These are phyloP conservation scores for Subanguina moxae DNA, from an alignment of 1,140 invertebrate species.

Conservation along the genomic window DNA sequence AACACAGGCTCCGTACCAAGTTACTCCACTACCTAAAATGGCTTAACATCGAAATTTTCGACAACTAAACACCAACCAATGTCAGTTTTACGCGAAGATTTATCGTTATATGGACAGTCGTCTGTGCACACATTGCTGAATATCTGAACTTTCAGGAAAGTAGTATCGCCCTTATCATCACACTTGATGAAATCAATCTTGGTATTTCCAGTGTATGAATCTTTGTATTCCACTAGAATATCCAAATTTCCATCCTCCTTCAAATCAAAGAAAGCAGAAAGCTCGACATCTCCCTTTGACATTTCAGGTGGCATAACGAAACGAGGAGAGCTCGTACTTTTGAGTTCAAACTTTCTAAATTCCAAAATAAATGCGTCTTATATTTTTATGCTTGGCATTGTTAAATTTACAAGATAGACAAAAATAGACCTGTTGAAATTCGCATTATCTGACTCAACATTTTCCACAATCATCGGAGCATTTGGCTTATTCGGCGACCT, in stretches of 20 bases:
- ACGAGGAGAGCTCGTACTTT: constrained; percentile 13
- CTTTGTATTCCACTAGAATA: constrained; percentile 51
- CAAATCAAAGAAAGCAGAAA: constrained; percentile 52
- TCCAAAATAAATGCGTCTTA: neutral
- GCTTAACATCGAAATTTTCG: neutral
- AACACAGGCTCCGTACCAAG: constrained; percentile 53
- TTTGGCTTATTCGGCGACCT: neutral
- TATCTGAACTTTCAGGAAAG: constrained; percentile 56
- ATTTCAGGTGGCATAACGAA: constrained; percentile 41
- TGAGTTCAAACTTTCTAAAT: constrained; percentile 53
- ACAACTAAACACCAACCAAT: constrained; percentile 3
- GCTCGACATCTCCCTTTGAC: constrained; percentile 21
- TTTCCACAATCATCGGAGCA: constrained; percentile 35
- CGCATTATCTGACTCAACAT: constrained; percentile 23
- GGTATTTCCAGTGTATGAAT: constrained; percentile 4
- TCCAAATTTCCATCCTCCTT: constrained; percentile 56
- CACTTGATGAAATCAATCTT: constrained; percentile 52
- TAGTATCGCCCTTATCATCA: constrained; percentile 58
- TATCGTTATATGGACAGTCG: constrained; percentile 21
- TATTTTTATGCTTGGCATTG: neutral
- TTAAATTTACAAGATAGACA: neutral
- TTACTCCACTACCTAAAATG: constrained; percentile 49
- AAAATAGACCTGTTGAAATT: constrained; percentile 39
- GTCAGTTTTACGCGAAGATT: constrained; percentile 9
- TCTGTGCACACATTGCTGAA: constrained; percentile 49